Base-by-base conservation (phyloP, 1,140 invertebrate genomes). In the Ditylenchus dipsaci region DNA sequence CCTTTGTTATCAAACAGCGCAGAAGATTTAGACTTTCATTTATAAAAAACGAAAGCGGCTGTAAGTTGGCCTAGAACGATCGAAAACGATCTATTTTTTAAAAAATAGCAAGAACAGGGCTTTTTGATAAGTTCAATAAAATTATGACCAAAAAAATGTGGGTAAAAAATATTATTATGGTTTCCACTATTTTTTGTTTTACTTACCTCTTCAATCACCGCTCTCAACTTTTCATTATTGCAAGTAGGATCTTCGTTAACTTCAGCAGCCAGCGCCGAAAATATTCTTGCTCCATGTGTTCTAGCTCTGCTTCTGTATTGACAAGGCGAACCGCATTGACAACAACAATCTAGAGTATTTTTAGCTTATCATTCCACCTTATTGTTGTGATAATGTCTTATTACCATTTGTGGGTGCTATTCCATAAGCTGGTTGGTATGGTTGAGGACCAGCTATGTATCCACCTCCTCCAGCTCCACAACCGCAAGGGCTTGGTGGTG, bases 241-340 rank as follows among this genome's bases (percentile, higher is more conserved):
- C 80, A 82, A 1, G 74, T 76, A 56, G 80, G 77, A 63, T 82
- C 81, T 49, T 79, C 81, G 23, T 82, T 75, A 13, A 67, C 45
- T n/a, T 80, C 73, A 33, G 63, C 68, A 19, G 67, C 33, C 30
- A 65, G 57, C 27, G 78, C 76, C 29, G 75, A 59, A 69, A 82
- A 81, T 45, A 80, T 77, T 56, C 68, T 64, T 26, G 75, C 65
- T 47, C 79, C 79, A 59, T 81, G 79, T 26, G 73, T 82, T 53
- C 72, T 64, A 30, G 68, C 76, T 62, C 79, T 56, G 8, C 77
- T 63, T 17, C 72, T 47, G 67, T 69, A 82, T 65, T 70, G 56
- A 49, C 80, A 82, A 26, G 81, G 79, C 23, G 75, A 71, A 13
- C 72, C 72, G 49, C 81, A 83, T 42, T 77, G 66, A 66, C 80